These are phyloP conservation scores for Lordiphosa clarofinis DNA, from an alignment of 1,140 invertebrate species.

Conservation along the genomic window DNA sequence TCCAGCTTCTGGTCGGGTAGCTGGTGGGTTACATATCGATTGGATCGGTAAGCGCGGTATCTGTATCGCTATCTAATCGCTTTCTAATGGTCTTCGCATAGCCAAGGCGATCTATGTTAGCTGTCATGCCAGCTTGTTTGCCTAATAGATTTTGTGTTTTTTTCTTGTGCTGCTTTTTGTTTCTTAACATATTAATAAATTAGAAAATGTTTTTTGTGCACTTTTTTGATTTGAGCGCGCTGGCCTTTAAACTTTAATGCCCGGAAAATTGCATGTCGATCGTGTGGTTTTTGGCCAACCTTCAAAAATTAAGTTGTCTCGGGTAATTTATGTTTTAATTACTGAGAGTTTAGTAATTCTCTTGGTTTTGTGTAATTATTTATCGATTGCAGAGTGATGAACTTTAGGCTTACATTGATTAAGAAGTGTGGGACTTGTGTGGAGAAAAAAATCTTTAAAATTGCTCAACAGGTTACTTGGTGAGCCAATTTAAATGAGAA, in stretches of 20 bases:
- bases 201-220: slow-evolving; percentile 66
- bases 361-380: slow-evolving; percentile 50
- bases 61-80: slow-evolving; percentile 77
- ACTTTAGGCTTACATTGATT: slow-evolving; percentile 58
- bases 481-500: too few relatives aligned
- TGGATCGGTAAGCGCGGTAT: slow-evolving; percentile 36
- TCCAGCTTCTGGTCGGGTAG: slow-evolving; percentile 14
- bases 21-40: slow-evolving; percentile 63
- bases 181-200: slow-evolving; percentile 75
- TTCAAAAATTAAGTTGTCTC: slow-evolving; percentile 74
- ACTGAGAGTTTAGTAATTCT: slow-evolving; percentile 34
- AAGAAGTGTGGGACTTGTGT: slow-evolving; percentile 17
- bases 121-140: slow-evolving; percentile 68
- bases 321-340: slow-evolving; percentile 57
- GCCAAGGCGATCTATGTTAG: slow-evolving; percentile 70
- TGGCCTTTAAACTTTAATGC: slow-evolving; percentile 72
- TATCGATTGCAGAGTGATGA: slow-evolving; percentile 59
- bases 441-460: slow-evolving; percentile 8
- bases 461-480: too few relatives aligned
- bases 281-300: slow-evolving; percentile 46
- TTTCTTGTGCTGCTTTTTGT: background rate
- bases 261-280: slow-evolving; percentile 66
- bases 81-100: slow-evolving; percentile 65
- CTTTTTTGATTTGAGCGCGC: slow-evolving; percentile 21
- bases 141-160: slow-evolving; percentile 63